Base-by-base conservation (phyloP, 2,888 invertebrate genomes). In the Drosophila niveifrons region DNA sequence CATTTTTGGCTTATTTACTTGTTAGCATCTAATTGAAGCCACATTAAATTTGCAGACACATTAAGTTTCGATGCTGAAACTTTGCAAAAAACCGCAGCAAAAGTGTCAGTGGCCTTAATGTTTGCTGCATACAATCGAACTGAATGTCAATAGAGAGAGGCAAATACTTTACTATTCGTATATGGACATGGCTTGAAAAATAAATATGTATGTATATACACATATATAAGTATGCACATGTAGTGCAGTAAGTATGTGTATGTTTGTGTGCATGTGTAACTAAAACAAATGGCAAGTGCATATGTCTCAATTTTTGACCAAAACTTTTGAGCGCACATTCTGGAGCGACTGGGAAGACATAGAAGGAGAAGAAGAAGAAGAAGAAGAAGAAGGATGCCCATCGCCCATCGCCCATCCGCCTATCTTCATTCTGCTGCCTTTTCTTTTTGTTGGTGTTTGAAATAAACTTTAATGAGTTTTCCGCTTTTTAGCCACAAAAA, bases 391-490 rank as follows among this genome's bases (percentile, higher is more conserved):
- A 36, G 36, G 36, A 36, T 36, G 36, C 4, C n/a, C n/a, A 11
- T 36, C 36, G n/a, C n/a, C n/a, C n/a, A n/a, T n/a, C 31, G 36
- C 31, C 23, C 23, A 23, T 23, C 23, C 10, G 31, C 36, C 36
- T 36, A 36, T 36, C 36, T 36, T 36, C 36, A 36, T 36, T 36
- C 36, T 11, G 36, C 36, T 36, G n/a, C 11, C n/a, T 36, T 11
- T 36, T 36, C n/a, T 36, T 36, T 11, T 36, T 36, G 36, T 36
- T 36, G 36, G 11, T 36, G 36, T 4, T 36, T 11, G 36, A 36
- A 80, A 76, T 79, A 76, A 79, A 82, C 75, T 82, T 80, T 79
- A 79, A 80, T 80, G 79, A 82, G 82, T 80, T 82, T 80, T 75
- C 75, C 75, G 73, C 73, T 78, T 79, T 76, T 70, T 64, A 76